These are phyloP conservation scores for Parapsyche elsis DNA, from an alignment of 1,140 invertebrate genomes.

Conservation along the genomic window DNA sequence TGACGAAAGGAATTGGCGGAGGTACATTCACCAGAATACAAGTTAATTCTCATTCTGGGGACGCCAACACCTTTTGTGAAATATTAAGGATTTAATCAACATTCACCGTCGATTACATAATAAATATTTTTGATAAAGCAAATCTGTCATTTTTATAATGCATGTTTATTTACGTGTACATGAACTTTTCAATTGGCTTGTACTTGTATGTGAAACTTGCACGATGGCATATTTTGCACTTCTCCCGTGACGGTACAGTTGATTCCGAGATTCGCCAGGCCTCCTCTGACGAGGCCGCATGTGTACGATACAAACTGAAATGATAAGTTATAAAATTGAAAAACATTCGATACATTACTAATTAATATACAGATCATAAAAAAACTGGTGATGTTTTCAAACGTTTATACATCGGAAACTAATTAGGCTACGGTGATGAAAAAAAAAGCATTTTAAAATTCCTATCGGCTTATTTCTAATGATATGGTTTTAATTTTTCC, in stretches of 20 bases:
- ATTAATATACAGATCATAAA: too few species aligned
- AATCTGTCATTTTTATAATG: too few species aligned
- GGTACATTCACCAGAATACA: slow-evolving; percentile 71
- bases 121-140: too few species aligned
- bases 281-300: slow-evolving; percentile 94
- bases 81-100: slow-evolving; percentile 47
- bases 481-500: too few species aligned
- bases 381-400: slow-evolving; percentile 1
- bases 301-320: slow-evolving; percentile 90
- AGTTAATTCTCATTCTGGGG: slow-evolving; percentile 51
- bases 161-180: too few species aligned
- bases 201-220: slow-evolving; percentile 94
- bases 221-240: slow-evolving; percentile 91
- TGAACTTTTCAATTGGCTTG: slow-evolving; percentile 62
- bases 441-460: too few species aligned
- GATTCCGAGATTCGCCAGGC: slow-evolving; percentile 93
- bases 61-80: slow-evolving; percentile 44
- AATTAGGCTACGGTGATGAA: too few species aligned
- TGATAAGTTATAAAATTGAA: background rate
- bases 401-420: too few species aligned
- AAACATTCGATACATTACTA: too few species aligned
- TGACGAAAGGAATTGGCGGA: slow-evolving; percentile 76
- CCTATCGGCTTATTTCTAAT: too few species aligned
- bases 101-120: too few species aligned
- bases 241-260: slow-evolving; percentile 95